Percentiles rank a stretch among this genome's conserved stretches.
Evolutionary conservation across 2,888 invertebrate genomes (phyloP).

Genomic region (Apamea monoglypha): DNA sequence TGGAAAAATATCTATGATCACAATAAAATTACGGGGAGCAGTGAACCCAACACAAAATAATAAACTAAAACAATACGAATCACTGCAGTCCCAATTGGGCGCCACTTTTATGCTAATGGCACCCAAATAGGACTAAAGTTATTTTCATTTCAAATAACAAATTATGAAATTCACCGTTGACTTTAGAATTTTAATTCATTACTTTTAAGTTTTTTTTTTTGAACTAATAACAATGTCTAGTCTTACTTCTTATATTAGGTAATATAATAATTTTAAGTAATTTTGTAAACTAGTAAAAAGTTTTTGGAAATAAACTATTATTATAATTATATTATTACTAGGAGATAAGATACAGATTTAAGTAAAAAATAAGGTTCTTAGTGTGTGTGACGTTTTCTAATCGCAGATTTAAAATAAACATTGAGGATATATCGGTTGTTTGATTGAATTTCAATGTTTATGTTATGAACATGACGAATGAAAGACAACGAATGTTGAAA

Average conservation of each 20-base stretch:
- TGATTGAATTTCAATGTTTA: constrained; percentile 6
- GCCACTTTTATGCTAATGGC: constrained; percentile 8
- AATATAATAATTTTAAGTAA: neutral
- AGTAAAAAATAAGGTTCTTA: constrained; percentile 17
- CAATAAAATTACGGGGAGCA: neutral
- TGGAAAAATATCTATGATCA: neutral
- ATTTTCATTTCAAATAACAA: neutral
- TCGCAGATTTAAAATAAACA: constrained; percentile 25
- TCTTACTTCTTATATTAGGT: neutral
- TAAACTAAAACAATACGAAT: neutral
- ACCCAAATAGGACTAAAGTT: constrained; percentile 1
- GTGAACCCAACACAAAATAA: neutral
- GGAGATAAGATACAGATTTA: neutral
- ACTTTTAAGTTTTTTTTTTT: neutral
- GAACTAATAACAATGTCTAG: neutral
- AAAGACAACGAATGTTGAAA: neutral
- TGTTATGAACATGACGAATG: neutral
- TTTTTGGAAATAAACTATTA: no score
- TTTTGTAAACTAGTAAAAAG: no score
- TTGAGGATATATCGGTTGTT: constrained; percentile 2
- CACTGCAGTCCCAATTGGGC: constrained; percentile 4
- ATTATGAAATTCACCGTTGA: neutral
- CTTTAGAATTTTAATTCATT: neutral
- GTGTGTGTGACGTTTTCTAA: constrained; percentile 45
- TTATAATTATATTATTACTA: no score